Conservation (phyloP, 2,888 invertebrate genomes). For the Megastigmus dorsalis region DNA sequence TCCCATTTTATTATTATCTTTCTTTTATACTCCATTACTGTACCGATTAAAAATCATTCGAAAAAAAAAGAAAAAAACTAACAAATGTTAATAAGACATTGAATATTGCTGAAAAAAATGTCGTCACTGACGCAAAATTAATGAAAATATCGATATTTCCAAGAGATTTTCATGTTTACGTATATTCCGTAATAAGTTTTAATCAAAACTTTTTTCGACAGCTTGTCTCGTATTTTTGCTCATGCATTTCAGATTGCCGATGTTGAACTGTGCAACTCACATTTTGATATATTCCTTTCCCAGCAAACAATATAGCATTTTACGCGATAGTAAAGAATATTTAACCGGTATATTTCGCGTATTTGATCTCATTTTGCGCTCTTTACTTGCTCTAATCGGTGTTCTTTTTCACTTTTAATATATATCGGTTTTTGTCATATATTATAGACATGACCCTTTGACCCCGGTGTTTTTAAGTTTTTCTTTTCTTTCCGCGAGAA, state of each 20-base stretch:
- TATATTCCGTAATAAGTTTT: no score
- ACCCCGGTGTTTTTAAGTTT: neutral
- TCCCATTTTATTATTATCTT: no score
- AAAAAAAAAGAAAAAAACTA: no score
- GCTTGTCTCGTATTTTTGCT: neutral
- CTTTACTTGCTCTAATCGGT: neutral
- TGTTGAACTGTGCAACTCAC: neutral
- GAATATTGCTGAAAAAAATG: no score
- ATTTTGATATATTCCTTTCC: neutral
- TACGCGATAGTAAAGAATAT: neutral
- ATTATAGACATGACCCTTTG: slow-evolving; percentile 1
- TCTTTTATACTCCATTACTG: no score
- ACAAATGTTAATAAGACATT: no score
- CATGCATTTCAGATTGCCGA: neutral
- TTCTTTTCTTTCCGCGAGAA: neutral
- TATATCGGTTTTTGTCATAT: neutral
- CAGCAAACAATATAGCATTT: neutral
- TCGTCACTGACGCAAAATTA: no score
- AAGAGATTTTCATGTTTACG: no score
- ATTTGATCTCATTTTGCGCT: no score
- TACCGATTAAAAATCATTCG: no score
- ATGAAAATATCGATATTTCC: no score
- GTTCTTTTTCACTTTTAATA: neutral
- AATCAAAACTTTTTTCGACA: no score
- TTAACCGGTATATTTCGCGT: slow-evolving; percentile 1